These are phyloP conservation scores for Sitta carolinensis DNA, from an alignment of 2,797 vertebrate genomes.

Conservation along the genomic window DNA sequence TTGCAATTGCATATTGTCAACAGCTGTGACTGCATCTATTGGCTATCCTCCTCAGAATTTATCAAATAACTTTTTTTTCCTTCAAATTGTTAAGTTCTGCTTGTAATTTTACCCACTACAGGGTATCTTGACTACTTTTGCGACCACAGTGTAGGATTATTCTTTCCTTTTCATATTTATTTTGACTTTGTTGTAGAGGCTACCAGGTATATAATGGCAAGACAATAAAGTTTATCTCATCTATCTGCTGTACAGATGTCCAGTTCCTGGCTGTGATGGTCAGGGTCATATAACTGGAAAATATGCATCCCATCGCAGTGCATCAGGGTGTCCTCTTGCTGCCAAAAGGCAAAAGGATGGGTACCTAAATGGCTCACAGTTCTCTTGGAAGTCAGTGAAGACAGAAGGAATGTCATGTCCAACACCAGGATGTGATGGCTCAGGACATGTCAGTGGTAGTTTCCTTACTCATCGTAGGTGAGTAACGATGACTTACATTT, in stretches of 20 bases:
- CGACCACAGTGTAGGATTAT: background rate
- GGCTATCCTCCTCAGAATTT: background rate
- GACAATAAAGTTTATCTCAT: constrained; percentile 50
- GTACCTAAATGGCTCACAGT: constrained; percentile 95
- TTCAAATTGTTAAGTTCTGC: background rate
- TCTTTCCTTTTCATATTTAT: constrained; percentile 31
- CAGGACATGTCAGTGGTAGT: constrained; percentile 97
- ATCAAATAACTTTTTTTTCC: background rate
- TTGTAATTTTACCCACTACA: background rate
- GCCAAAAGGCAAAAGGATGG: constrained; percentile 98
- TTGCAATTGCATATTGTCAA: background rate
- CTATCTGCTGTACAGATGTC: constrained; percentile 84
- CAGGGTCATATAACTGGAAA: constrained; percentile 98
- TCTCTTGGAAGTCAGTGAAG: constrained; percentile 98
- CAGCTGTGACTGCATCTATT: background rate
- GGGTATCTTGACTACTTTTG: background rate
- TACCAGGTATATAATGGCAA: constrained; percentile 8
- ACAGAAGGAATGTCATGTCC: constrained; percentile 98
- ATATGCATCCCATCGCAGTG: constrained; percentile 96
- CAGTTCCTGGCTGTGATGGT: constrained; percentile 95
- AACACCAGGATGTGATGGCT: constrained; percentile 96
- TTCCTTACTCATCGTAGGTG: constrained; percentile 99
- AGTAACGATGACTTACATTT: constrained; percentile 39
- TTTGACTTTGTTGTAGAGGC: constrained; percentile 25
- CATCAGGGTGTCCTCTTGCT: constrained; percentile 94